These are phyloP conservation scores for Mesoclemmys tuberculata DNA, from an alignment of 2,113 vertebrate species.

Conservation along the genomic window DNA sequence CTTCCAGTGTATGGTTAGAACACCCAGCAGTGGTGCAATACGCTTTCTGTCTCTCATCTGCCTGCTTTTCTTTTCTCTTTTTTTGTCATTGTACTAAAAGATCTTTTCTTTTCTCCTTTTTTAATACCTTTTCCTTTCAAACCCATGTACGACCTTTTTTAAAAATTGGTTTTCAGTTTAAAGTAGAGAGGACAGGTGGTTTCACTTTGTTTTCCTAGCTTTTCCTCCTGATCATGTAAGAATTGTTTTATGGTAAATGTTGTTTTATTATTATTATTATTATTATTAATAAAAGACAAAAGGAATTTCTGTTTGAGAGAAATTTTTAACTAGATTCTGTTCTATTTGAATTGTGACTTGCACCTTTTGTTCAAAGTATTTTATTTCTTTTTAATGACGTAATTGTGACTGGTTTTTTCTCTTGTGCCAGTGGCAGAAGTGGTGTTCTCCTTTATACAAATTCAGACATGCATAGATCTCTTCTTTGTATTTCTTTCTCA, in stretches of 20 bases:
- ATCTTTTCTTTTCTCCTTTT: neutral
- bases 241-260: conserved; percentile 81
- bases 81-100: neutral
- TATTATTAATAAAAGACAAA: conserved; percentile 78
- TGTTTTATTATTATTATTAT: conserved; percentile 72
- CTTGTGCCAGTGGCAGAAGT: conserved; percentile 63
- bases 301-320: conserved; percentile 78
- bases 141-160: neutral
- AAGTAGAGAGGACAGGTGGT: conserved; percentile 25
- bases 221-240: conserved; percentile 86
- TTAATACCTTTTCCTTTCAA: neutral
- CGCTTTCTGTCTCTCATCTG: conserved; percentile 46
- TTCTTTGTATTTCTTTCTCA: neutral
- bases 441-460: conserved; percentile 24
- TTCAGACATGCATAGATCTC: neutral
- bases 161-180: neutral
- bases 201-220: conserved; percentile 63
- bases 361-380: conserved; percentile 75
- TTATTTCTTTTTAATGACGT: conserved; percentile 70
- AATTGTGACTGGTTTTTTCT: conserved; percentile 64
- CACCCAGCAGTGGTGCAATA: conserved; percentile 53
- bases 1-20: neutral
- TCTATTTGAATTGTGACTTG: conserved; percentile 80
- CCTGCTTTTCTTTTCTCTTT: conserved; percentile 42
- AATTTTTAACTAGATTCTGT: conserved; percentile 79